Base-by-base conservation (phyloP, 2,888 invertebrate genomes). In the Nephrocerus scutellatus region DNA sequence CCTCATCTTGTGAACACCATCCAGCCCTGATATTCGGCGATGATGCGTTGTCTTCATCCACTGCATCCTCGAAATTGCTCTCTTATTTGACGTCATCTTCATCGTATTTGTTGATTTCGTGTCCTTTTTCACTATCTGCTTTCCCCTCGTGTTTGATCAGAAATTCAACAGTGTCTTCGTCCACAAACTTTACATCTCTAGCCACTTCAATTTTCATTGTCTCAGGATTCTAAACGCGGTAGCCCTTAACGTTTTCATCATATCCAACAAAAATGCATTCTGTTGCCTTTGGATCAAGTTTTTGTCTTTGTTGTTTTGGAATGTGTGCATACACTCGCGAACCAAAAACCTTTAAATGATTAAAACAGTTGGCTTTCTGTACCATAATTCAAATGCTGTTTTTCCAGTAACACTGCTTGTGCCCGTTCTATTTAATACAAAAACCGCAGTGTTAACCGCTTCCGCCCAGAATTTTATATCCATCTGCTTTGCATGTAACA, bases 381-480 rank as follows among this genome's bases (percentile, higher is more conserved):
- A 44, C 54, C 53, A 54, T 13, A 52, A 30, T 16, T 56, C 51
- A 36, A 40, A 51, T 15, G 57, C 52, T 25, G 49, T 47, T 42
- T 50, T 55, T 6, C 43, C 28, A n/a, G 39, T 36, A 5, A 48
- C 36, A 7, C 40, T 24, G 31, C 49, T 53, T 14, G 51, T 48
- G 21, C 50, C 54, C 1, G 43, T 59, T 19, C 60, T 42, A 33
- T 65, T 61, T 4, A 63, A 38, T 6, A 60, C 37, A 36, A 59
- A 60, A 0, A 55, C 52, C 5, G 59, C 57, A 39, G 54, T 58
- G 10, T 54, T 52, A 0, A 62, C 55, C 4, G 63, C 63, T 46
- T 66, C 64, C 12, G 61, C 60, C 64, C 60, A 65, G 9, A 61
- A 45, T 9, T 45, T 44, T 21, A 48, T 39, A 9, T 41, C 25